Evolutionary conservation across 2,797 vertebrate genomes (phyloP), one percentile per base, ranked within the genome.

Genomic region (Adelosebastes latens): DNA sequence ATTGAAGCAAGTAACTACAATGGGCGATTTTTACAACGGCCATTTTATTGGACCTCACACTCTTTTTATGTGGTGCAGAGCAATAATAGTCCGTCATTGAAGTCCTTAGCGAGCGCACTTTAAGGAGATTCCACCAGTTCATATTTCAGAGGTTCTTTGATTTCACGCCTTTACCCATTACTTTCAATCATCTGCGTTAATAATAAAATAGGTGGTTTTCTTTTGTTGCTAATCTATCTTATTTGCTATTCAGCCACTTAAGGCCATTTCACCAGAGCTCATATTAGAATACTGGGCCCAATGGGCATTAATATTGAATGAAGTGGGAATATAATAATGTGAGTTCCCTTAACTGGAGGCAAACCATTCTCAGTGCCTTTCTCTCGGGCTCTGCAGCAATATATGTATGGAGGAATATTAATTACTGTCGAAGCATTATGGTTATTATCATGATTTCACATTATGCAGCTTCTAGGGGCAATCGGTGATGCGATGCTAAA

Each of bases 291-390:
- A 89, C 83, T 79, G 86, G 86, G 87, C 87, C 91, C 93, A 89
- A 20, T 82, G 88, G 90, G 80, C 87, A 94, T 96, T 94, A 95
- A 96, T 95, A 95, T 93, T 94, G 91, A 89, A 96, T 95, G 93
- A 94, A 92, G 90, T 79, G 83, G 88, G 92, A 92, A 84, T 93
- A 92, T 93, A 92, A 94, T 95, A 93, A 95, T 79, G 81, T 60
- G 81, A 83, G 89, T 77, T 72, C 77, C 81, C 63, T 59, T 85
- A 73, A 85, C 92, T 85, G 78, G 88, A 92, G 93, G 92, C 81
- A n/a, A 52, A 77, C 74, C 71, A n/a, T 85, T 81, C 77, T 84
- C 77, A 14, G 42, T 71, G 66, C 36, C 59, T 73, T 73, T 86
- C 82, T 88, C 83, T 66, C 14, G 0, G 75, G 80, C 74, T 85